Percentiles rank a stretch among this genome's conserved stretches.
Evolutionary conservation across 2,888 invertebrate species (phyloP).

Genomic region (Asteroscopus sphinx): DNA sequence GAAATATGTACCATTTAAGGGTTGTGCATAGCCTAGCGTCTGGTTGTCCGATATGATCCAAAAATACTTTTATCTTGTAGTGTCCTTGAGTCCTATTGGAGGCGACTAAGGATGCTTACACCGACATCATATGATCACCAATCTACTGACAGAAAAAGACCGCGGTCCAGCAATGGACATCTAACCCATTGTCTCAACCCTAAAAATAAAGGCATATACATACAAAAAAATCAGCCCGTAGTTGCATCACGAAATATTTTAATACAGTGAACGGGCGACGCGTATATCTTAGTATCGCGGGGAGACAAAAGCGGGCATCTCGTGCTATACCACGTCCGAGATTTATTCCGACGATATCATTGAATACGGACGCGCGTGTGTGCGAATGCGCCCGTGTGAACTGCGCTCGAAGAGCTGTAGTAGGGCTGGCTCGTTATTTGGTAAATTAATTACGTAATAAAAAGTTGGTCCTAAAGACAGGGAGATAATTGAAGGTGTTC

Average conservation of each 20-base stretch:
- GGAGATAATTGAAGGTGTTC: too few relatives aligned
- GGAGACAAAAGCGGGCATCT: conserved; percentile 77
- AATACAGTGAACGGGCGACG: conserved; percentile 58
- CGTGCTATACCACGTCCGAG: conserved; percentile 79
- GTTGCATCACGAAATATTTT: conserved; percentile 63
- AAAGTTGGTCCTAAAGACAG: too few relatives aligned
- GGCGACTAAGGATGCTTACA: conserved; percentile 6
- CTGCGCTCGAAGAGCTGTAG: conserved; percentile 44
- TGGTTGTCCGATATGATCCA: too few relatives aligned
- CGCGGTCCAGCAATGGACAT: conserved; percentile 44
- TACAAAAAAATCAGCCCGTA: conserved; percentile 41
- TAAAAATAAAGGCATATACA: conserved; percentile 48
- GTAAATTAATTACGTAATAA: too few relatives aligned
- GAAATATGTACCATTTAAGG: too few relatives aligned
- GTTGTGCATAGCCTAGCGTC: too few relatives aligned
- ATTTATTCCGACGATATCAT: conserved; percentile 79
- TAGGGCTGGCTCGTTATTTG: conserved; percentile 50
- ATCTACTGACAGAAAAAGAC: conserved; percentile 20
- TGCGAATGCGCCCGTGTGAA: conserved; percentile 63
- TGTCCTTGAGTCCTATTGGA: conserved; percentile 6
- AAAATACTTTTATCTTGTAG: too few relatives aligned
- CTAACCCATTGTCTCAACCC: conserved; percentile 45
- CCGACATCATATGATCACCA: conserved; percentile 24
- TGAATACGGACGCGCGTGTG: conserved; percentile 64
- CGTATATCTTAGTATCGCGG: conserved; percentile 59